Base-by-base conservation (phyloP, 2,888 invertebrate species). In the Rotaria sp. region DNA sequence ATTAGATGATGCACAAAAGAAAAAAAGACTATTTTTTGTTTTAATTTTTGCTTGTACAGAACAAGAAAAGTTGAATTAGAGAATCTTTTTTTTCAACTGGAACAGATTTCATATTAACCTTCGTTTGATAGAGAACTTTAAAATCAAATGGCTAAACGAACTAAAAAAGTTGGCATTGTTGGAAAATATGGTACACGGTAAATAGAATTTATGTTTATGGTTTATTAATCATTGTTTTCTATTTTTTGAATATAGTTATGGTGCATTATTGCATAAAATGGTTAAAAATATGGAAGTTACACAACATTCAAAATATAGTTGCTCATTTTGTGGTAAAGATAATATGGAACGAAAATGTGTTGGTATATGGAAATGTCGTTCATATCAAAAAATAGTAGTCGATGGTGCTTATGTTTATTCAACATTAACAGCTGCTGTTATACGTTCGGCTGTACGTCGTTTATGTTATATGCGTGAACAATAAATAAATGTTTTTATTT, bases 201-300 rank as follows among this genome's bases (percentile, higher is more conserved):
- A 45, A 21, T 80, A 24, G 26, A 26, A 24, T 41, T 18, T 21
- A 41, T 18, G 1, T 26, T 7, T 5, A 30, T 15, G 13, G 1
- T 13, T 48, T 50, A 50, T n/a, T 52, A 7, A 24, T 52, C 2
- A 1, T 7, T 52, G 4, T 24, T 24, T 52, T 52, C 8, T 24
- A 7, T 21, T 1, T 52, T 24, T 21, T n/a, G n/a, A 50, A 45
- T 11, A 50, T 52, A 86, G 98, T 92, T 99, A 99, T 93, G 98
- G 98, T 94, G 98, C 98, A 90, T 98, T 97, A 88, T 94, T 99
- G 87, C 94, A 99, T 93, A 99, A 99, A 93, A 97, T 96, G 95
- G 96, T 98, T 87, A 99, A 99, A 92, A 99, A 98, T 92, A 98
- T 99, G 95, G 99, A 99, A 94, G 95, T 98, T 88, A 96, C 98